Base-by-base conservation (phyloP, 1,140 invertebrate species). In the Drosophila sp. region DNA sequence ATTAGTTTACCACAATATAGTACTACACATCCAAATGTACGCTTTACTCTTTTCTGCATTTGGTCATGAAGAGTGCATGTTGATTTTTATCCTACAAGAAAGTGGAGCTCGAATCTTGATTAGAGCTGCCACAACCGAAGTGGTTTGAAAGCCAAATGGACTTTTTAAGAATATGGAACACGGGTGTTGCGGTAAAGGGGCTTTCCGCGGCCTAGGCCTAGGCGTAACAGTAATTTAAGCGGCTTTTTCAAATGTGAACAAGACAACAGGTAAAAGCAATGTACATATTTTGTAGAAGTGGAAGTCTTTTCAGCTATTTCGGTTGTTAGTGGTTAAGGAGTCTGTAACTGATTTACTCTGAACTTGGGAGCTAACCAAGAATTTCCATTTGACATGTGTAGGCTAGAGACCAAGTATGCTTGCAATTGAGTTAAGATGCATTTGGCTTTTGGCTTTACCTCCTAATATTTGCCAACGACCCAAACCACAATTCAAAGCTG, bases 401-500 rank as follows among this genome's bases (percentile, higher is more conserved):
- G 44, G 44, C 44, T 27, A 50, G 23, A 50, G 44, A 25, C 44
- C 44, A 50, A 50, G 23, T 10, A 27, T 50, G 7, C 23, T 27
- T 50, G 6, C 7, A 50, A 8, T 27, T 27, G 44, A 27, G 23
- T 50, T 50, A 6, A 7, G 4, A 25, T 47, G 44, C 7, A 7
- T 50, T 50, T 50, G 23, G 44, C 44, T 50, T 50, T 50, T 50
- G 7, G 4, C 7, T 27, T 25, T 27, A 8, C 7, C 44, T 50
- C 27, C 27, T 50, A 50, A 50, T 50, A 50, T 50, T 27, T 50
- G 7, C 44, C 44, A 50, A 50, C 44, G 44, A 50, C 44, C 8
- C 23, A 50, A 50, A 50, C 44, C 44, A 50, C 44, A 50, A 50
- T 50, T 27, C 44, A 50, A 50, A 50, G 44, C 44, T 50, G 44